Percentiles rank a stretch among this genome's conserved stretches.
These are phyloP conservation scores for Pasiphila rectangulata DNA, from an alignment of 2,888 invertebrate genomes.

Conservation along the genomic window DNA sequence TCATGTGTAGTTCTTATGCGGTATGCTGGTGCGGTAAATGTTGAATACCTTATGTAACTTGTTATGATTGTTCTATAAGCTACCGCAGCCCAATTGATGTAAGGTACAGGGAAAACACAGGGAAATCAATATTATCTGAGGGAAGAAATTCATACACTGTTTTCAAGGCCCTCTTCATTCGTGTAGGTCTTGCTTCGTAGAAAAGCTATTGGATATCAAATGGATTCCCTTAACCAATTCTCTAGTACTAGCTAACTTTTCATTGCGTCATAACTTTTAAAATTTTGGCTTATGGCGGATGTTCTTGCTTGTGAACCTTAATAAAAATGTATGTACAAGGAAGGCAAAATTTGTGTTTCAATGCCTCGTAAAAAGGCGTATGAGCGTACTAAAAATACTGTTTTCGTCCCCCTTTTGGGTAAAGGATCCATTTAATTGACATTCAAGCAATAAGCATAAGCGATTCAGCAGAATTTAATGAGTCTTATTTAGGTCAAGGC, in stretches of 20 bases:
- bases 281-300: conserved; percentile 11
- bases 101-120: conserved; percentile 30
- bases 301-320: conserved; percentile 24
- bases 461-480: conserved; percentile 67
- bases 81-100: conserved; percentile 26
- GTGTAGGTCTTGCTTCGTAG: conserved; percentile 7
- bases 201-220: conserved; percentile 8
- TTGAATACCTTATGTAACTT: conserved; percentile 30
- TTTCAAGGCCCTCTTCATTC: conserved; percentile 10
- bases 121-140: conserved; percentile 44
- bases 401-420: conserved; percentile 49
- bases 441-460: conserved; percentile 61
- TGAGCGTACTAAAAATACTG: conserved; percentile 52
- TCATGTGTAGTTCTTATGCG: conserved; percentile 44
- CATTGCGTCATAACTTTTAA: too few relatives aligned
- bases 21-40: conserved; percentile 21
- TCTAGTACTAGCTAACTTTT: too few relatives aligned
- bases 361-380: conserved; percentile 48
- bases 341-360: conserved; percentile 39
- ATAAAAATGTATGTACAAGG: too few relatives aligned
- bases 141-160: conserved; percentile 1
- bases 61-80: conserved; percentile 32
- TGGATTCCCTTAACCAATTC: background rate
- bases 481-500: conserved; percentile 69
- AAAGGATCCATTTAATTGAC: conserved; percentile 64